Conservation (phyloP, 2,888 invertebrate genomes). For the Acanthacorydalis orientalis region DNA sequence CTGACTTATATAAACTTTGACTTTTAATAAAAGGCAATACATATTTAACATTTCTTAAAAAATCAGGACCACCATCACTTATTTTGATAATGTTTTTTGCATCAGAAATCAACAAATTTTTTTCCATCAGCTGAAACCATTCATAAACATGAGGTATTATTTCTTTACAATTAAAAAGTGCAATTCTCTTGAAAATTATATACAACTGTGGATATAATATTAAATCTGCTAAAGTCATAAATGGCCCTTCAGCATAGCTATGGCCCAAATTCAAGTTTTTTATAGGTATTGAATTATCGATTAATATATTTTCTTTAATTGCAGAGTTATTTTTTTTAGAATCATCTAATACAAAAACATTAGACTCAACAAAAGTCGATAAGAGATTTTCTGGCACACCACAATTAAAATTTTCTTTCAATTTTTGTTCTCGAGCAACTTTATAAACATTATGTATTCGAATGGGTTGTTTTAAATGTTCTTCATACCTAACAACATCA, state of each 20-base stretch:
- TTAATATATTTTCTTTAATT: conserved; percentile 30
- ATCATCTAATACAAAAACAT: conserved; percentile 10
- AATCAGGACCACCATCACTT: neutral
- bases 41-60: conserved; percentile 12
- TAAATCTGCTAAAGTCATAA: conserved; percentile 68
- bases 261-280: conserved; percentile 42
- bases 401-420: conserved; percentile 18
- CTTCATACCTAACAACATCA: conserved; percentile 64
- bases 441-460: conserved; percentile 74
- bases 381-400: conserved; percentile 8
- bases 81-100: conserved; percentile 8
- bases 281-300: conserved; percentile 30
- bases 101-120: conserved; percentile 16
- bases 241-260: conserved; percentile 67
- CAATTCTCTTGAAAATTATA: conserved; percentile 35
- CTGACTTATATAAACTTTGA: conserved; percentile 60
- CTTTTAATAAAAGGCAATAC: conserved; percentile 32
- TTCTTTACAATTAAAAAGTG: conserved; percentile 19
- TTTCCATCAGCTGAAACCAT: conserved; percentile 39
- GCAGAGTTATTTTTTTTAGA: conserved; percentile 21
- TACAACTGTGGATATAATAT: conserved; percentile 57
- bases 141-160: conserved; percentile 41
- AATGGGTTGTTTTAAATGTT: conserved; percentile 68
- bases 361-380: conserved; percentile 11
- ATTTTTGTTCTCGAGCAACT: conserved; percentile 40